These are phyloP conservation scores for Tragulus kanchil DNA, from an alignment of 2,113 vertebrate genomes.

Conservation along the genomic window DNA sequence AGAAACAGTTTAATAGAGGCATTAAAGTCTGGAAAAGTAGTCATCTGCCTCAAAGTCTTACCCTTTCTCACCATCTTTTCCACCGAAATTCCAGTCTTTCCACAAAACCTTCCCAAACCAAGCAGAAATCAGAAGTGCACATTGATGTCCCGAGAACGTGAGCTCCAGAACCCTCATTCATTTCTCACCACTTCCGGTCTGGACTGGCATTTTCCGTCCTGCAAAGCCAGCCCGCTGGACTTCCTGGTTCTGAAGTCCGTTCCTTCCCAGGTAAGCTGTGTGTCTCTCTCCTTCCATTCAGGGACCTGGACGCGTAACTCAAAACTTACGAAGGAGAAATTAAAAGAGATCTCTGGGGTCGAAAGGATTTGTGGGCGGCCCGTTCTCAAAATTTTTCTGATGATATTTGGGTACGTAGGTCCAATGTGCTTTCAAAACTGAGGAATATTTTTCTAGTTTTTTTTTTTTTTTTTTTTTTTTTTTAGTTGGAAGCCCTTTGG, in stretches of 20 bases:
- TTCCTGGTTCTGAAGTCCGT: not conserved
- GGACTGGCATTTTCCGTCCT: not conserved
- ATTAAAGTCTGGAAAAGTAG: not conserved
- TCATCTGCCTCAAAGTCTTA: not conserved
- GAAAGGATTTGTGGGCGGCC: accelerated
- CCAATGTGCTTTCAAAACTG: not conserved
- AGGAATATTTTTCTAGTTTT: not conserved
- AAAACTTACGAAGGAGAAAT: accelerated
- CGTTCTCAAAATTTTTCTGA: not conserved
- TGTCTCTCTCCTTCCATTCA: not conserved
- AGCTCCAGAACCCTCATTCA: accelerated
- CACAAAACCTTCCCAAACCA: not conserved
- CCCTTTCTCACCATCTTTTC: not conserved
- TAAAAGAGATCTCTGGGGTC: accelerated
- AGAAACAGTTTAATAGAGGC: not conserved
- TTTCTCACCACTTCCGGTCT: no score
- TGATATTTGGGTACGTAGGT: no score
- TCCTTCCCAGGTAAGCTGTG: accelerated
- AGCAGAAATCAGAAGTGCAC: not conserved
- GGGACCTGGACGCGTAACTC: not conserved
- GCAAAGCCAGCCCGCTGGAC: no score
- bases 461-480: not conserved
- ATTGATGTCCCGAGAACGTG: not conserved
- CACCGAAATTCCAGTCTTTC: not conserved
- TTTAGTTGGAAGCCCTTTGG: not conserved